Conservation (phyloP, 92 coral and sea anemone genomes). For the Siderastrea siderea region DNA sequence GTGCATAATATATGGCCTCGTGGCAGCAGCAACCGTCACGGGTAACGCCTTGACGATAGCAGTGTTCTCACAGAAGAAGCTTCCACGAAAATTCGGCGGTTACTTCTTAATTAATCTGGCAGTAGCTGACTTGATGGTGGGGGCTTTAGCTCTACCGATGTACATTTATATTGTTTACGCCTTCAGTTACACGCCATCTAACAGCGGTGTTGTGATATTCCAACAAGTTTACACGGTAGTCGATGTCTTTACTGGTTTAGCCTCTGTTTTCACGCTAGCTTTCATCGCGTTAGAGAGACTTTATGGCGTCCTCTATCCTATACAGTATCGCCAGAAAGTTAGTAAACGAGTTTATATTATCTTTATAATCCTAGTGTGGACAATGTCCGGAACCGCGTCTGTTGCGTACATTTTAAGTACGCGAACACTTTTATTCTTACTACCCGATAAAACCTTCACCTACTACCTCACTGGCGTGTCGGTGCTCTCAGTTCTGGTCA, state of each 20-base stretch:
- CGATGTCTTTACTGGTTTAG: conserved; percentile 80
- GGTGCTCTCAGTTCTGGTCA: conserved; percentile 69
- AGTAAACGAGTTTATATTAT: conserved; percentile 37
- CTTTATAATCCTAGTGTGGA: conserved; percentile 61
- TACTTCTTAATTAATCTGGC: conserved; percentile 80
- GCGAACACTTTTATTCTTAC: conserved; percentile 34
- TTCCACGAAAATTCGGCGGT: conserved; percentile 66
- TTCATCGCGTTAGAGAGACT: conserved; percentile 78
- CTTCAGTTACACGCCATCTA: neutral
- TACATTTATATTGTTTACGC: conserved; percentile 68
- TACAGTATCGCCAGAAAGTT: conserved; percentile 63
- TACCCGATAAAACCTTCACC: conserved; percentile 52
- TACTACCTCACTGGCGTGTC: conserved; percentile 70
- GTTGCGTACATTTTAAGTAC: conserved; percentile 62
- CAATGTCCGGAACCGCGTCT: conserved; percentile 61
- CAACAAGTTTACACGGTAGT: conserved; percentile 48
- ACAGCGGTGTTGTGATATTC: conserved; percentile 15
- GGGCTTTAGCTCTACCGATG: conserved; percentile 80
- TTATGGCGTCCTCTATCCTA: conserved; percentile 73
- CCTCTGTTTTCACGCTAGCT: conserved; percentile 81
- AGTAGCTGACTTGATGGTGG: conserved; percentile 84
- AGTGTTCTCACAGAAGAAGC: conserved; percentile 62
- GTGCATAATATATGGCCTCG: conserved; percentile 75
- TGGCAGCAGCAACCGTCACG: conserved; percentile 62
- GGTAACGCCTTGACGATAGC: conserved; percentile 75